Conservation (phyloP, 2,113 vertebrate genomes). For the Toxotes chatareus region DNA sequence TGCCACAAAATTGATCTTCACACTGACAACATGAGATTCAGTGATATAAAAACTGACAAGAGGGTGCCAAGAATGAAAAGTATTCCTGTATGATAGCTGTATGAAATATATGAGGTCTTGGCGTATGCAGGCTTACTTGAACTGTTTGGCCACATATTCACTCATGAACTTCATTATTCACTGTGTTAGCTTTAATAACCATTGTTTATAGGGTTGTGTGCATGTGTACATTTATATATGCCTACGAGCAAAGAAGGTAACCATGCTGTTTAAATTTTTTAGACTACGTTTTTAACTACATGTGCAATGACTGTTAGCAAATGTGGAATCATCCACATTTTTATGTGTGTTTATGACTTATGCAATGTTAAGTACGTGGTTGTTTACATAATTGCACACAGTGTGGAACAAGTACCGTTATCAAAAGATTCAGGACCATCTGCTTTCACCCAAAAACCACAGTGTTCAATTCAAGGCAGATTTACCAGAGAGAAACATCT, state of each 20-base stretch:
- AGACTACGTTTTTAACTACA: not conserved
- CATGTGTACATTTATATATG: not conserved
- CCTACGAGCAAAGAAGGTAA: not conserved
- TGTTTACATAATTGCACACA: not conserved
- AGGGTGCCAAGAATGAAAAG: not conserved
- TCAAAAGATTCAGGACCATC: not conserved
- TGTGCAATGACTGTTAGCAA: not conserved
- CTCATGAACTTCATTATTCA: not conserved
- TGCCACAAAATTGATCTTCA: too few species aligned
- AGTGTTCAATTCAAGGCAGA: not conserved
- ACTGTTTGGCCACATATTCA: not conserved
- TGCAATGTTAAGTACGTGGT: not conserved
- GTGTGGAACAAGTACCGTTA: not conserved
- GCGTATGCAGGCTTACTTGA: not conserved
- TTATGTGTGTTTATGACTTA: not conserved
- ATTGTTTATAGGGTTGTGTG: not conserved
- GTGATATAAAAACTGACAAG: too few species aligned
- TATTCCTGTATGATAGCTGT: too few species aligned
- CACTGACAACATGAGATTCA: not conserved
- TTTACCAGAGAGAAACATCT: constrained; percentile 40
- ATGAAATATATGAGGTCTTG: not conserved
- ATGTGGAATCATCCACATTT: not conserved
- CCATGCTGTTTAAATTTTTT: not conserved
- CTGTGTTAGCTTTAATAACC: not conserved
- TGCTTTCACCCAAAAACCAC: not conserved